Base-by-base conservation (phyloP, 2,113 vertebrate species). In the Halichoeres trimaculatus region DNA sequence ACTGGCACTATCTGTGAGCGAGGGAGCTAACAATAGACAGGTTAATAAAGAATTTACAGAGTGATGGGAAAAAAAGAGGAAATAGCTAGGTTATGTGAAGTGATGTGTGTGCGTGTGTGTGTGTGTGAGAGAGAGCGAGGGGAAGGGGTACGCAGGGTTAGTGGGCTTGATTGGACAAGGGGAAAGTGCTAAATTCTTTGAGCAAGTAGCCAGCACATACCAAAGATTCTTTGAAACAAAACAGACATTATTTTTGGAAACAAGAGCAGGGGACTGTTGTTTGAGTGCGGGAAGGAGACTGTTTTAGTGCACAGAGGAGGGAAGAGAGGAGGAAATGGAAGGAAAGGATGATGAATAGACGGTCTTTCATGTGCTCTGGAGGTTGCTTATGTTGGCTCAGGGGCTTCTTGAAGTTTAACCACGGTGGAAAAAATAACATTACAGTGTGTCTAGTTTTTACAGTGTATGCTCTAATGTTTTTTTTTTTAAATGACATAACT, bases 211-310 rank as follows among this genome's bases (percentile, higher is more conserved):
- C 78, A 57, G 74, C 51, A 79, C 91, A 93, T 94, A 87, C 90
- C 87, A 88, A 74, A 62, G 75, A 93, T 93, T 93, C 89, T 88
- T 92, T 88, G 76, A 92, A 87, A 93, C 91, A 92, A 92, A 93
- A 91, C 78, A 19, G 81, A 90, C 90, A 85, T 90, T 93, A 93
- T 92, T 93, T 92, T 92, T 89, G 88, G 90, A 90, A 90, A 88
- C 83, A 67, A 81, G 64, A 80, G 62, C 53, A 73, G 66, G 65
- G 66, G 69, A 48, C 74, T 83, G 65, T 89, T 85, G 82, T 87
- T 69, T 68, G 73, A 79, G 52, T 35, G 55, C 36, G 23, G 64
- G 54, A 47, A 62, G 19, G 67, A 66, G 68, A 53, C 24, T 2
- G 67, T 72, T 74, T 63, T 35, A 60, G 56, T 62, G 35, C 51